Evolutionary conservation across 2,113 vertebrate species (phyloP).

Genomic region (Phyllopteryx taeniolatus): DNA sequence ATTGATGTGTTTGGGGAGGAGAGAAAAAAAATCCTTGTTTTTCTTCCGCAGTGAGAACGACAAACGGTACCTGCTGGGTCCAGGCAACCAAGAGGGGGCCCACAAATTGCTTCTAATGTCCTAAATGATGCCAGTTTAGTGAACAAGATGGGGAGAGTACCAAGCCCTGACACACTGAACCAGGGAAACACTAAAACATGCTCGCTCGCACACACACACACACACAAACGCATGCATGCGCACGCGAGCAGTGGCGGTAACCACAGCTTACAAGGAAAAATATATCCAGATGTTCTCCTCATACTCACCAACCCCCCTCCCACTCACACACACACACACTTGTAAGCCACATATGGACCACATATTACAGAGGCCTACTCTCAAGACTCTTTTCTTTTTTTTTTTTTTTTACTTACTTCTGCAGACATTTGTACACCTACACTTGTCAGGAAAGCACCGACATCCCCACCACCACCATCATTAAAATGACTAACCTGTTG

Average conservation of each 20-base stretch:
- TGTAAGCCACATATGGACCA: constrained; percentile 62
- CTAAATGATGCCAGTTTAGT: constrained; percentile 28
- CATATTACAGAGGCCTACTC: constrained; percentile 47
- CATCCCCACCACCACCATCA: not conserved
- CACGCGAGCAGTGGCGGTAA: constrained; percentile 45
- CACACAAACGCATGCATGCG: constrained; percentile 31
- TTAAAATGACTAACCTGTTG: not conserved
- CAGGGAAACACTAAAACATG: constrained; percentile 38
- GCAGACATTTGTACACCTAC: constrained; percentile 13
- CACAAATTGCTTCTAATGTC: constrained; percentile 22
- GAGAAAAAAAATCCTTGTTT: constrained; percentile 13
- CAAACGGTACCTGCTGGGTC: constrained; percentile 29
- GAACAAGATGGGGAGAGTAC: constrained; percentile 41
- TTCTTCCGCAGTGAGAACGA: not conserved
- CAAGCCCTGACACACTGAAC: constrained; percentile 55
- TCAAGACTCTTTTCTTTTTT: constrained; percentile 38
- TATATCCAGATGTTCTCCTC: constrained; percentile 74
- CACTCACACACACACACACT: constrained; percentile 30
- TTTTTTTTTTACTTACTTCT: constrained; percentile 7
- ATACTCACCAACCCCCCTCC: constrained; percentile 55
- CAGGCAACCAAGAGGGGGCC: not conserved
- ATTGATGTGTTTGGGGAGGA: constrained; percentile 6
- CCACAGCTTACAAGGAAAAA: constrained; percentile 67
- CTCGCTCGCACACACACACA: constrained; percentile 11
- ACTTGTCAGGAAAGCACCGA: constrained; percentile 16